Base-by-base conservation (phyloP, 1,140 invertebrate genomes). In the Formica selysi region DNA sequence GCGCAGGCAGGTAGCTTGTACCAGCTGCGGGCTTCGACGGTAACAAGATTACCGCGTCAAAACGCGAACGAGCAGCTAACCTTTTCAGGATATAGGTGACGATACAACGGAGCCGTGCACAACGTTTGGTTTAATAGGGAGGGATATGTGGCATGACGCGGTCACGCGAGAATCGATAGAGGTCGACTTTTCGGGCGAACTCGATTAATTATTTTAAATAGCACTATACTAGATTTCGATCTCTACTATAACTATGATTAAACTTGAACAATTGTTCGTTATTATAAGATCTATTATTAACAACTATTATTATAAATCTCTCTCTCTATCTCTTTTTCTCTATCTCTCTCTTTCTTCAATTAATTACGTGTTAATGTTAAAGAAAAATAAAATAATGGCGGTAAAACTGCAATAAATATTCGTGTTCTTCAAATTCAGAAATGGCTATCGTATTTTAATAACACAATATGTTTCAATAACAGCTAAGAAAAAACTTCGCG, bases 41-140 rank as follows among this genome's bases (percentile, higher is more conserved):
- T 91, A 91, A 91, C 87, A 86, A 87, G 90, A 91, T 91, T 91
- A 91, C 87, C 48, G 70, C 83, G 78, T 91, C 89, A 88, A 32
- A 32, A 78, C 83, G 62, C 61, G 73, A 86, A 83, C 59, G 76
- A 79, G 70, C 81, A 65, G 74, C 86, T 73, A 88, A 87, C 89
- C 59, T 88, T 87, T 88, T 71, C 83, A 74, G 51, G 61, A 62
- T 86, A 79, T 64, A 87, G 79, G 79, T 78, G 85, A 87, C 68
- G 81, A 80, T 80, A 80, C 68, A 67, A 57, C 76, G 48, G 48
- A 62, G 32, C 41, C 62, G 57, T 73, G 51, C 71, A 65, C 59
- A 74, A 26, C 59, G 65, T 51, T 71, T 64, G 65, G 71, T 83
- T 89, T 86, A 89, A 89, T 83, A 85, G 32, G 13, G 61, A 44